These are phyloP conservation scores for Oedothorax gibbosus DNA, from an alignment of 1,140 invertebrate species.

Conservation along the genomic window DNA sequence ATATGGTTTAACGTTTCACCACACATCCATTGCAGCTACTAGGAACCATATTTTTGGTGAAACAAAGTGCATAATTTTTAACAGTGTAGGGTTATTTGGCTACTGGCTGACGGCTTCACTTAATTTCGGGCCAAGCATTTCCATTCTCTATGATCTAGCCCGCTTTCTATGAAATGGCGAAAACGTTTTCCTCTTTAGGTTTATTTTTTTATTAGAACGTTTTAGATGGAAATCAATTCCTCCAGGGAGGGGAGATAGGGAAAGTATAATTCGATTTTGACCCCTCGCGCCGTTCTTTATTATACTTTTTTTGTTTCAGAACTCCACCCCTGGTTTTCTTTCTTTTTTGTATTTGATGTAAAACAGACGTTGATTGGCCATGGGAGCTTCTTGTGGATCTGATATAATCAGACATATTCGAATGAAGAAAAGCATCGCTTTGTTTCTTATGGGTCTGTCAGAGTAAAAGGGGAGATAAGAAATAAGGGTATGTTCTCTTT, in stretches of 20 bases:
- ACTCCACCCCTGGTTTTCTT: background rate
- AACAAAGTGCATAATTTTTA: too few relatives aligned
- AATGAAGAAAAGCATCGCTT: too few relatives aligned
- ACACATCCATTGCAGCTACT: too few relatives aligned
- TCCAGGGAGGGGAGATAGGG: conserved; percentile 35
- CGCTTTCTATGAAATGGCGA: background rate
- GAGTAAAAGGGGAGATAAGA: too few relatives aligned
- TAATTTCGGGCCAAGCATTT: too few relatives aligned
- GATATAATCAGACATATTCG: conserved; percentile 51
- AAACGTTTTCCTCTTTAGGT: conserved; percentile 34
- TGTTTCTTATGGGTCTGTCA: too few relatives aligned
- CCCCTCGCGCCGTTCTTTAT: conserved; percentile 41
- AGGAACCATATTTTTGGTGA: too few relatives aligned
- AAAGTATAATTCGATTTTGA: conserved; percentile 60
- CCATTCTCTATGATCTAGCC: background rate
- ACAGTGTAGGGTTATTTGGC: too few relatives aligned
- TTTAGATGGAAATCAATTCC: conserved; percentile 58
- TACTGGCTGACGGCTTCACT: too few relatives aligned
- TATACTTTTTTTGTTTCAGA: conserved; percentile 30
- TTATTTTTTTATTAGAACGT: conserved; percentile 52
- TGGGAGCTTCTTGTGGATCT: conserved; percentile 45
- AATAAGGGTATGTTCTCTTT: too few relatives aligned
- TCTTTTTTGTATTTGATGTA: conserved; percentile 33
- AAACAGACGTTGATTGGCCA: conserved; percentile 59
- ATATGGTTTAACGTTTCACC: too few relatives aligned